Evolutionary conservation across 2,113 vertebrate genomes (phyloP), one percentile per base, ranked within the genome.

Genomic region (Anolis carolinensis): DNA sequence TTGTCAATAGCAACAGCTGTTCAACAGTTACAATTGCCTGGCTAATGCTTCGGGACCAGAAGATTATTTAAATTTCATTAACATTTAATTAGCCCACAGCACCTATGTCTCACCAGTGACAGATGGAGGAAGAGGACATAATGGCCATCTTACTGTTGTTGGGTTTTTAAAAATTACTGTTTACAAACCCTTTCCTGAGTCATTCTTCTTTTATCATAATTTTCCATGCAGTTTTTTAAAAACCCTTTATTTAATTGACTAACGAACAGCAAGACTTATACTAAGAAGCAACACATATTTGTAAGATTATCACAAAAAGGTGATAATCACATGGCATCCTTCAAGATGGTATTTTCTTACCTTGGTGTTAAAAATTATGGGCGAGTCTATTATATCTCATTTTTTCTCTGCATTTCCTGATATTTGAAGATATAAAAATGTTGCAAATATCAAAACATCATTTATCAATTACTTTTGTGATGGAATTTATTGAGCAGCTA

Each of bases 1-100:
- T 84, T 4, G 5, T 88, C 89, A 86, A 84, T 82, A 87, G 76
- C 50, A 92, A 89, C 95, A 96, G 93, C 94, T 95, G 95, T 90
- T 95, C 55, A 81, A 83, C 82, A 87, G 89, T 93, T 91, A 89
- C 89, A 87, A 75, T 80, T 91, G 83, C 92, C 92, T 91, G 92
- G 87, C 92, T 93, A 93, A 93, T 88, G 86, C 91, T 93, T 90
- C 91, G 78, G 70, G 79, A 93, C 81, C 80, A 89, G 63, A 81
- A 73, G 90, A 93, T 93, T 94, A 94, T 95, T 95, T 95, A 80
- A 93, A 93, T 95, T 94, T 94, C 90, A 93, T 95, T 95, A 95
- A 93, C 93, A 93, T 95, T 94, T 95, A 93, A 95, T 93, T 95
- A 95, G 90, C 86, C 86, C 86, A 90, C 63, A 85, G 88, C 93